Base-by-base conservation (phyloP, 1,140 invertebrate species). In the Phocides pigmalion region DNA sequence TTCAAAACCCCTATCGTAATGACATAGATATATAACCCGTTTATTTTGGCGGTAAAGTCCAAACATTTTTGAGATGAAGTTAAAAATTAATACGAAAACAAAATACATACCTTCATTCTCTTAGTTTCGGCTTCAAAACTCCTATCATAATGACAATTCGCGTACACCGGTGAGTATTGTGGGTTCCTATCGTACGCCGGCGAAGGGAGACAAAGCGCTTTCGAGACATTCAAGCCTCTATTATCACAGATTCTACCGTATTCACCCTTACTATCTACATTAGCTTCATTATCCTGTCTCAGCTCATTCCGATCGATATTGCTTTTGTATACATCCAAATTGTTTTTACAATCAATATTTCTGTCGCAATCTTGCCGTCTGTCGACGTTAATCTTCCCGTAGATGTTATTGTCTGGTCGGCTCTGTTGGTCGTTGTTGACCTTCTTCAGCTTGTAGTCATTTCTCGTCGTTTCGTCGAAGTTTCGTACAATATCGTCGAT, bases 401-500 rank as follows among this genome's bases (percentile, higher is more conserved):
- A 90, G 16, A 86, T 79, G 61, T 87, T 78, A 17, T 77, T 68
- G 20, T 72, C 67, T 0, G 70, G 68, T 70, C 77, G 19, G 41
- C 76, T 78, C 41, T 81, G 72, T 32, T 86, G 77, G 41, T 85
- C 79, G 12, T 87, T 90, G 39, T 82, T 86, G 0, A 86, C 72
- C 58, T 89, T 90, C 61, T 92, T 91, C 19, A 84, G 62, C 49
- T 82, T 85, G 15, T 70, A 56, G 6, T 73, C 71, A 11, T 64
- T 51, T 59, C 63, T 39, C 8, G 39, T 65, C 12, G 74, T 75
- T n/a, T 86, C 85, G 37, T 90, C 88, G 22, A 92, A 89, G 61
- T 86, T 91, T 63, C 86, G 82, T 0, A 89, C 85, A 0, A 91
- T 87, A 35, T 92, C 87, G 8, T 91, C 90, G 14, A 92, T 88